Conservation (phyloP, 2,888 invertebrate species). For the Drosophila neotestacea region DNA sequence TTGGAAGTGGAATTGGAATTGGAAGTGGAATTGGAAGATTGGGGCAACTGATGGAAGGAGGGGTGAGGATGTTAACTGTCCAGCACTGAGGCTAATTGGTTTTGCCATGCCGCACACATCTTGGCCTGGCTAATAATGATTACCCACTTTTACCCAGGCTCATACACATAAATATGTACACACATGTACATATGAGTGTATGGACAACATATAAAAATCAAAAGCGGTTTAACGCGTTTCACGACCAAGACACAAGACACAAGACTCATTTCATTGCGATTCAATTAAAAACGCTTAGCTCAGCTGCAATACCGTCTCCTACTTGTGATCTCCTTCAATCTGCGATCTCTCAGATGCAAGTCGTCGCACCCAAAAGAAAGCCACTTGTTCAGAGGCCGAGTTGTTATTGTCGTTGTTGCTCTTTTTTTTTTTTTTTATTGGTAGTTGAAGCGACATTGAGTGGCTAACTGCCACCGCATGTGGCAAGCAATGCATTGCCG, state of each 20-base stretch:
- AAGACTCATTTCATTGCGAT: constrained; percentile 65
- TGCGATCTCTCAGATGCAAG: constrained; percentile 34
- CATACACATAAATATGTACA: neutral
- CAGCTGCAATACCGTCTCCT: constrained; percentile 13
- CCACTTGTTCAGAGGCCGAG: constrained; percentile 60
- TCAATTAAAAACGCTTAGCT: constrained; percentile 76
- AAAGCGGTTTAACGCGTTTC: constrained; percentile 81
- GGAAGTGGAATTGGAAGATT: constrained; percentile 27
- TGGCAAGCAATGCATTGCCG: constrained; percentile 19
- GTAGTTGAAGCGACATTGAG: constrained; percentile 47
- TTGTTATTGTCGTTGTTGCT: constrained; percentile 14
- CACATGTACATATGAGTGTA: neutral
- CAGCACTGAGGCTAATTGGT: constrained; percentile 54
- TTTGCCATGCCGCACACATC: constrained; percentile 47
- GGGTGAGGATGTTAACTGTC: constrained; percentile 34
- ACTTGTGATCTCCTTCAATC: constrained; percentile 33
- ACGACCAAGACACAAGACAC: constrained; percentile 30
- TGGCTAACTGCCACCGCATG: constrained; percentile 33
- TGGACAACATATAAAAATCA: constrained; percentile 67
- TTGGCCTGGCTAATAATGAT: constrained; percentile 68
- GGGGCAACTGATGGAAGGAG: neutral
- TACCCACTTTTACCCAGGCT: constrained; percentile 76
- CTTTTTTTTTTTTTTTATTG: constrained; percentile 17
- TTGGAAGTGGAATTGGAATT: constrained; percentile 25
- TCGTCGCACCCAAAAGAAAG: constrained; percentile 78